Conservation (phyloP, 2,113 vertebrate species). For the Pagrus major region DNA sequence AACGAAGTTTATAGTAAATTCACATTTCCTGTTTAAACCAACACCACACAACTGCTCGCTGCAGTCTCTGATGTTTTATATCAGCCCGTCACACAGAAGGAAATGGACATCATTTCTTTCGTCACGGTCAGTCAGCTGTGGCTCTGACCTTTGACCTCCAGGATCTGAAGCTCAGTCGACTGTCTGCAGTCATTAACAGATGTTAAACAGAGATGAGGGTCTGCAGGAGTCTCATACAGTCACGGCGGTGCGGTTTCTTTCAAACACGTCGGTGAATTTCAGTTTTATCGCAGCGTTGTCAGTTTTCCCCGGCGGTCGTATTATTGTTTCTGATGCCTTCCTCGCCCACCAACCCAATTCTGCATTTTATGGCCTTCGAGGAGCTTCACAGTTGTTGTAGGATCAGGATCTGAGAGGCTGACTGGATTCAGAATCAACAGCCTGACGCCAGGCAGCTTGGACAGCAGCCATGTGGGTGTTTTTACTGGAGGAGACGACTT, state of each 20-base stretch:
- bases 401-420: conserved; percentile 38
- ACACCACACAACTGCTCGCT: neutral
- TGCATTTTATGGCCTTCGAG: conserved; percentile 13
- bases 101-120: neutral
- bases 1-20: neutral
- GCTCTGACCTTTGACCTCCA: conserved; percentile 22
- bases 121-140: neutral
- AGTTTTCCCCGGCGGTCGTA: conserved; percentile 14
- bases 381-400: conserved; percentile 32
- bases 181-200: neutral
- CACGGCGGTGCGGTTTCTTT: conserved; percentile 23
- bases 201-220: neutral
- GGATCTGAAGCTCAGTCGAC: neutral
- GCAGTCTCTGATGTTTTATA: neutral
- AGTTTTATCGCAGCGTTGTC: neutral
- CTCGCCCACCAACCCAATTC: conserved; percentile 13
- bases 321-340: conserved; percentile 60
- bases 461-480: conserved; percentile 31
- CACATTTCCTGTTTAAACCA: conserved; percentile 15
- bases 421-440: conserved; percentile 47
- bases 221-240: neutral
- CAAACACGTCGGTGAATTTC: conserved; percentile 5
- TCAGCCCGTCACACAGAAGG: neutral
- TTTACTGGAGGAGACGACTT: conserved; percentile 37
- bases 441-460: conserved; percentile 8